These are phyloP conservation scores for Basileuterus tristriatus DNA, from an alignment of 2,797 vertebrate species.

Conservation along the genomic window DNA sequence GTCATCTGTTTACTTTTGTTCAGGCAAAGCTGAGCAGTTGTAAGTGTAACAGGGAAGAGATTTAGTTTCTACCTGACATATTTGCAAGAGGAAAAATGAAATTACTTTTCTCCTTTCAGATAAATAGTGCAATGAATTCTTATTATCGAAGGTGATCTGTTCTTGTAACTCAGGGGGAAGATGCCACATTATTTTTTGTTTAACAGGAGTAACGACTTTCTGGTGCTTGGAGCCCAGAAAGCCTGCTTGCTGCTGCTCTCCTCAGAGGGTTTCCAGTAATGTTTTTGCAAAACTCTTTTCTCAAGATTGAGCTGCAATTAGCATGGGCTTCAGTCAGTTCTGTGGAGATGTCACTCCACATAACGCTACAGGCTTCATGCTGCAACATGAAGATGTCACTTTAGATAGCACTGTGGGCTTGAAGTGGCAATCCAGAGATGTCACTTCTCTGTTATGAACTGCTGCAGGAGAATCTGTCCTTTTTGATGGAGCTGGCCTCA, in stretches of 20 bases:
- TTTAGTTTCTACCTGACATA: neutral
- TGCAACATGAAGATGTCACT: slow-evolving; percentile 48
- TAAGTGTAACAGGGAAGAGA: neutral
- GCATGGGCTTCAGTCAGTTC: slow-evolving; percentile 13
- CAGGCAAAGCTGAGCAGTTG: neutral
- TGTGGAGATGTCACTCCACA: slow-evolving; percentile 34
- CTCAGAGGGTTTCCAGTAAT: neutral
- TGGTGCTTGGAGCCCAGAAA: neutral
- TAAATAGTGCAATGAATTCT: neutral
- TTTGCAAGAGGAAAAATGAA: neutral
- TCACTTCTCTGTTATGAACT: slow-evolving; percentile 21
- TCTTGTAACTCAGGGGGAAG: neutral
- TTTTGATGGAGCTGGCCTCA: slow-evolving; percentile 34
- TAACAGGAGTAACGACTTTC: neutral
- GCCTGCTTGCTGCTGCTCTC: neutral
- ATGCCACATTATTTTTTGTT: neutral
- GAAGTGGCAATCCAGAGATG: slow-evolving; percentile 21
- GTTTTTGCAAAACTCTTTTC: slow-evolving; percentile 19
- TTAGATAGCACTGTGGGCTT: slow-evolving; percentile 10
- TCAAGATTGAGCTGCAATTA: slow-evolving; percentile 10
- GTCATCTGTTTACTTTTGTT: fast-evolving
- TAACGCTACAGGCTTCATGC: neutral
- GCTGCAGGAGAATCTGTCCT: slow-evolving; percentile 22
- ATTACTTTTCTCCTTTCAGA: neutral
- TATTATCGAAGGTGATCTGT: neutral